Evolutionary conservation across 92 coral and sea anemone species (phyloP).

Genomic region (Epizoanthus ramosus): DNA sequence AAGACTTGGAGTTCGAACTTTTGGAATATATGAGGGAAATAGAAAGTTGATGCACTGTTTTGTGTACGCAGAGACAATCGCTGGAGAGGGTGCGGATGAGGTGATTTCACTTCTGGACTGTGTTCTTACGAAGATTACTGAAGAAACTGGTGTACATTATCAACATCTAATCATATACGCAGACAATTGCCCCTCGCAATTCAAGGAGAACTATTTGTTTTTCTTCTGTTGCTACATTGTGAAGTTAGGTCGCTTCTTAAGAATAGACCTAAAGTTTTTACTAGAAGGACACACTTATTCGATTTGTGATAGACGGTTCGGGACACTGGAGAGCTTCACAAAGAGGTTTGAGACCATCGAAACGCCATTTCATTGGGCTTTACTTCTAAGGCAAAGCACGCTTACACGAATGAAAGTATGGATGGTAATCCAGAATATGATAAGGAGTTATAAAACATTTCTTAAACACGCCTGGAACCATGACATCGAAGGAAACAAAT

Average conservation of each 20-base stretch:
- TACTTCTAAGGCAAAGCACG: background rate
- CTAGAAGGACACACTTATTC: conserved; percentile 50
- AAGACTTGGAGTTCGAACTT: background rate
- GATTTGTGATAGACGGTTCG: conserved; percentile 45
- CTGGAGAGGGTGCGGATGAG: background rate
- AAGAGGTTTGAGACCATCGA: background rate
- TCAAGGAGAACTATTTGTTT: background rate
- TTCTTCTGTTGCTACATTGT: background rate
- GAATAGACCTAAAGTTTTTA: conserved; percentile 41
- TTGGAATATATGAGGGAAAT: conserved; percentile 4
- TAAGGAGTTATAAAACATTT: background rate
- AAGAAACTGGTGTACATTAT: background rate
- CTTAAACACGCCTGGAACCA: background rate
- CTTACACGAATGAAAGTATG: background rate
- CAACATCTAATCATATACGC: background rate
- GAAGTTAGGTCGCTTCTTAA: conserved; percentile 1
- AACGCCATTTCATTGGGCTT: conserved; percentile 12
- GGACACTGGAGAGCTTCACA: background rate
- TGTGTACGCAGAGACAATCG: background rate
- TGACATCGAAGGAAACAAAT: conserved; percentile 6
- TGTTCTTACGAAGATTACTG: background rate
- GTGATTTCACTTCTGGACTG: background rate
- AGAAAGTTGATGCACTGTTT: conserved; percentile 11
- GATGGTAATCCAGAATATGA: background rate
- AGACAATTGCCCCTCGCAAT: conserved; percentile 4